A percentile compares a stretch with the other conserved stretches of the same genome.
Evolutionary conservation across 2,888 invertebrate genomes (phyloP).

Genomic region (Plutella xylostella): DNA sequence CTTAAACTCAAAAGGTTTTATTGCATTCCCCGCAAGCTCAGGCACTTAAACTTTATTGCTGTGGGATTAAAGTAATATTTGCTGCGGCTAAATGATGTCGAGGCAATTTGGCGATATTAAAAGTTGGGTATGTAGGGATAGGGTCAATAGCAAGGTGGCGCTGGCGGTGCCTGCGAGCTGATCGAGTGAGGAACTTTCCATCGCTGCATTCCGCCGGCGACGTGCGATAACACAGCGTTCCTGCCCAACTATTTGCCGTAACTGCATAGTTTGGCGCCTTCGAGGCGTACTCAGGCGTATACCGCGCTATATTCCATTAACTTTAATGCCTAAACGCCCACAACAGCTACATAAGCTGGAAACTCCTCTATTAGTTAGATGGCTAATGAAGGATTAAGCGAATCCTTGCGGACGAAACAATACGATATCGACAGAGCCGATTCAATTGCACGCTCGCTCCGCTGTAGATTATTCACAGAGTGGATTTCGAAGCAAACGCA

Average conservation of each 20-base stretch:
- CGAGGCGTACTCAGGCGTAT: neutral
- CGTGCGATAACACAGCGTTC: conserved; percentile 56
- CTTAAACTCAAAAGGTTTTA: conserved; percentile 64
- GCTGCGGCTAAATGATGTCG: conserved; percentile 65
- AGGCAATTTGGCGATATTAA: conserved; percentile 65
- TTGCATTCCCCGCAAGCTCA: conserved; percentile 67
- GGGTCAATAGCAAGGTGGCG: conserved; percentile 60
- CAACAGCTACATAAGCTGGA: neutral
- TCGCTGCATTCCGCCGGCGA: conserved; percentile 48
- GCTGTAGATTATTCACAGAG: no score
- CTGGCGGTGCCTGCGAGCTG: conserved; percentile 30
- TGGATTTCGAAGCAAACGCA: no score
- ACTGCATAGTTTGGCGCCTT: conserved; percentile 35
- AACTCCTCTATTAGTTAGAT: neutral
- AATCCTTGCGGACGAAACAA: no score
- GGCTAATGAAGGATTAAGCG: neutral
- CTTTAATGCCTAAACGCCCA: neutral
- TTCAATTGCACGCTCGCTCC: no score
- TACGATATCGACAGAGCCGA: no score
- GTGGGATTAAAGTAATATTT: conserved; percentile 69
- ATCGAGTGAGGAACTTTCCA: conserved; percentile 42
- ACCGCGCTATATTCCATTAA: conserved; percentile 1
- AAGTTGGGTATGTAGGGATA: conserved; percentile 54
- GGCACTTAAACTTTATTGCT: conserved; percentile 68
- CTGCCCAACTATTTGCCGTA: conserved; percentile 46